Evolutionary conservation across 2,888 invertebrate species (phyloP).

Genomic region (Neoitamus cyanurus): DNA sequence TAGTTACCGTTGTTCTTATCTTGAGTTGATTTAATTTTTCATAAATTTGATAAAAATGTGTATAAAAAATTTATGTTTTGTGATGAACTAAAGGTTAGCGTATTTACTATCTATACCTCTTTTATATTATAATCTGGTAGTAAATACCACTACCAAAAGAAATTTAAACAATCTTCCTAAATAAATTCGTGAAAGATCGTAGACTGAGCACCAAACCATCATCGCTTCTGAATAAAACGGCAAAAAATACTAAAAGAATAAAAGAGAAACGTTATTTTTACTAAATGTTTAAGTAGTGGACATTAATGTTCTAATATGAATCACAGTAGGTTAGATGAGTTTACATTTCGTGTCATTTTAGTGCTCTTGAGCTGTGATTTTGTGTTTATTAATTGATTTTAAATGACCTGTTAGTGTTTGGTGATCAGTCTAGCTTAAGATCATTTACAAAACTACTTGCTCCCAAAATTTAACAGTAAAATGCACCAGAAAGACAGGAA

Average conservation of each 20-base stretch:
- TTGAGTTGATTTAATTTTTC: neutral
- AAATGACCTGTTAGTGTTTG: conserved; percentile 2
- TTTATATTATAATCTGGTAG: neutral
- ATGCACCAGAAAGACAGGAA: neutral
- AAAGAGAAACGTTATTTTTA: neutral
- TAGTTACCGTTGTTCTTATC: neutral
- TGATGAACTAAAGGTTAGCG: neutral
- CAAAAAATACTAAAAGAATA: neutral
- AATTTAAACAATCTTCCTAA: neutral
- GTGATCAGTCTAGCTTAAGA: neutral
- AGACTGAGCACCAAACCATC: conserved; percentile 17
- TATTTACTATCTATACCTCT: neutral
- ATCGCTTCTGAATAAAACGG: neutral
- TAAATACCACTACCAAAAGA: neutral
- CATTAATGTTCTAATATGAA: neutral
- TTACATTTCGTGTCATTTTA: neutral
- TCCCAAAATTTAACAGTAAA: neutral
- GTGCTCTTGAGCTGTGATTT: neutral
- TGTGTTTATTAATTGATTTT: neutral
- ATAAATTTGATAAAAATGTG: neutral
- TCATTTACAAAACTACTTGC: conserved; percentile 25
- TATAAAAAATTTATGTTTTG: conserved; percentile 8
- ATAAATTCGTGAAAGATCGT: neutral
- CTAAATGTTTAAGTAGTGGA: neutral
- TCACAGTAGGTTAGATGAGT: neutral